These are phyloP conservation scores for Thunnus maccoyii DNA, from an alignment of 2,113 vertebrate genomes.

Conservation along the genomic window DNA sequence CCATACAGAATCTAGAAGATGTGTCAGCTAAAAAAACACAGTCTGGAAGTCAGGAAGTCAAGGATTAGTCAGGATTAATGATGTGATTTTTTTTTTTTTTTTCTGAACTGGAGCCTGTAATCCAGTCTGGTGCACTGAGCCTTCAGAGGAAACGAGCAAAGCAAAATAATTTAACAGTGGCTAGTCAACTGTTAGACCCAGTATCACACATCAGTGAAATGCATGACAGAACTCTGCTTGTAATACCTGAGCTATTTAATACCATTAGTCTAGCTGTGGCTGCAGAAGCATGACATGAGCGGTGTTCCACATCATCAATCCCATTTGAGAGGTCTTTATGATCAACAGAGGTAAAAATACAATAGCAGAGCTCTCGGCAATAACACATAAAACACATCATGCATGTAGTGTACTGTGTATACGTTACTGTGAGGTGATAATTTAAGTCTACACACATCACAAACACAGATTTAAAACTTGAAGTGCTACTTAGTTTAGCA, in stretches of 20 bases:
- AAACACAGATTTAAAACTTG: not conserved
- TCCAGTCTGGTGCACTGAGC: slow-evolving; percentile 55
- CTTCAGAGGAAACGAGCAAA: slow-evolving; percentile 42
- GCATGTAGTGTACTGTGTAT: slow-evolving; percentile 35
- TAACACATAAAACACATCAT: slow-evolving; percentile 45
- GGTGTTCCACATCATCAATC: slow-evolving; percentile 57
- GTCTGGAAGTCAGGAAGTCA: not conserved
- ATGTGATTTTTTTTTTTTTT: slow-evolving; percentile 14
- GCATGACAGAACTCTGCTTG: slow-evolving; percentile 47
- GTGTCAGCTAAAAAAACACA: not conserved
- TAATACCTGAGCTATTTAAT: slow-evolving; percentile 54
- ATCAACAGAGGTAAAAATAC: slow-evolving; percentile 11
- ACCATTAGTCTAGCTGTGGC: slow-evolving; percentile 56
- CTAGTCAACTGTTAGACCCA: slow-evolving; percentile 30
- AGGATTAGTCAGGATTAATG: slow-evolving; percentile 37
- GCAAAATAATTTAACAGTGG: slow-evolving; percentile 42
- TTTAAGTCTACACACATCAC: slow-evolving; percentile 9
- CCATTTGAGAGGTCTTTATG: slow-evolving; percentile 38
- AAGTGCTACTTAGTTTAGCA: not conserved
- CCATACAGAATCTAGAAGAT: not conserved
- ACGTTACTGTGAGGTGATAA: slow-evolving; percentile 40
- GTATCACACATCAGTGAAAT: slow-evolving; percentile 40
- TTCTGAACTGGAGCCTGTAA: slow-evolving; percentile 40
- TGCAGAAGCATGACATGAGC: slow-evolving; percentile 49
- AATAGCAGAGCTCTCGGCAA: slow-evolving; percentile 10